These are phyloP conservation scores for Galerucella calmariensis DNA, from an alignment of 2,888 invertebrate species.

Conservation along the genomic window DNA sequence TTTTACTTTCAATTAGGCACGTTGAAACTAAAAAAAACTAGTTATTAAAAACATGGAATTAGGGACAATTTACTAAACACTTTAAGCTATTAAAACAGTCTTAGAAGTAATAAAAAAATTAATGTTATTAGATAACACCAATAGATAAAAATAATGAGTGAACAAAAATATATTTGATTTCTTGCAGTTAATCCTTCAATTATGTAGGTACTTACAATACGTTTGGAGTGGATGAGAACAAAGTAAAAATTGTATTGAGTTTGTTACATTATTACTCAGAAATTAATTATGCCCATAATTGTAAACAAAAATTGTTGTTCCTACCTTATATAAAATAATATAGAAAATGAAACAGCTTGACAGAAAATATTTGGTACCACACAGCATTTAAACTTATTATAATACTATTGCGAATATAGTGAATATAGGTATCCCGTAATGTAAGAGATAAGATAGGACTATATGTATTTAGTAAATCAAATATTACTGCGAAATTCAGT, in stretches of 20 bases:
- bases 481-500: not conserved
- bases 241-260: no score
- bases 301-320: not conserved
- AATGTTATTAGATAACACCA: no score
- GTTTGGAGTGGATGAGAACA: no score
- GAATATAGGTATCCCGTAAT: not conserved
- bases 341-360: not conserved
- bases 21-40: not conserved
- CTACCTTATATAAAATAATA: conserved; percentile 6
- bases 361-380: not conserved
- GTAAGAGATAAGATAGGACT: conserved; percentile 18
- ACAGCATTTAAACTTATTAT: not conserved
- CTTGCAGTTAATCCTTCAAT: no score
- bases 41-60: not conserved
- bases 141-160: no score
- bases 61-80: no score
- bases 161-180: no score
- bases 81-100: no score
- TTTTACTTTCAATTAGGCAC: conserved; percentile 1
- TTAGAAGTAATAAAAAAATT: no score
- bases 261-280: no score
- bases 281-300: not conserved
- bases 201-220: no score
- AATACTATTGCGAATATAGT: not conserved
- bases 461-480: conserved; percentile 9